Conservation (phyloP, 2,113 vertebrate genomes). For the Paradisaea rubra region DNA sequence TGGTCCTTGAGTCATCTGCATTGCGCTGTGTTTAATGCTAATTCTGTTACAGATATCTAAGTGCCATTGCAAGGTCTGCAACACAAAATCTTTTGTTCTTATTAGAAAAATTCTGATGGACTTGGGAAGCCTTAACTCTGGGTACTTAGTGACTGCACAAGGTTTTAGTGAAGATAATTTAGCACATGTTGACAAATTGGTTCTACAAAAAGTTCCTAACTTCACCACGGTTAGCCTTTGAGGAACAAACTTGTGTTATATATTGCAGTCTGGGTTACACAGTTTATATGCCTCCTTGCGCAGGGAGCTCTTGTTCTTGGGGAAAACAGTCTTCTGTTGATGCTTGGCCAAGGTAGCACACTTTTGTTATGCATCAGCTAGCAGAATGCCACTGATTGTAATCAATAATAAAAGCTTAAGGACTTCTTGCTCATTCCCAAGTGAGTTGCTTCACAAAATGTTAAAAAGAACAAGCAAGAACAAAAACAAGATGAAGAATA, state of each 20-base stretch:
- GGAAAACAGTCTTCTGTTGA: background rate
- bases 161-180: background rate
- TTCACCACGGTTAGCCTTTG: background rate
- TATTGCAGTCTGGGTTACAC: background rate
- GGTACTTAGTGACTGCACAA: background rate
- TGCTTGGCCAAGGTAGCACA: background rate
- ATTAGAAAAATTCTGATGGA: background rate
- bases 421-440: background rate
- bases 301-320: background rate
- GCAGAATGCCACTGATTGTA: background rate
- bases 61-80: background rate
- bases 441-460: background rate
- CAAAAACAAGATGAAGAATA: background rate
- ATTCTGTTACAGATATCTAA: background rate
- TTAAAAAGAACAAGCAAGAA: background rate
- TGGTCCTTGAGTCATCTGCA: background rate
- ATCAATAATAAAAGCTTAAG: background rate
- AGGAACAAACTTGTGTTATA: background rate
- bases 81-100: background rate
- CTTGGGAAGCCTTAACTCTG: background rate
- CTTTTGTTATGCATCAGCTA: background rate
- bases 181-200: background rate
- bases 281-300: background rate
- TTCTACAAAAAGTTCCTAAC: background rate
- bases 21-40: background rate